Percentiles rank a stretch among this genome's conserved stretches.
Conservation (phyloP, 2,888 invertebrate species). For the Subacronicta megacephala region DNA sequence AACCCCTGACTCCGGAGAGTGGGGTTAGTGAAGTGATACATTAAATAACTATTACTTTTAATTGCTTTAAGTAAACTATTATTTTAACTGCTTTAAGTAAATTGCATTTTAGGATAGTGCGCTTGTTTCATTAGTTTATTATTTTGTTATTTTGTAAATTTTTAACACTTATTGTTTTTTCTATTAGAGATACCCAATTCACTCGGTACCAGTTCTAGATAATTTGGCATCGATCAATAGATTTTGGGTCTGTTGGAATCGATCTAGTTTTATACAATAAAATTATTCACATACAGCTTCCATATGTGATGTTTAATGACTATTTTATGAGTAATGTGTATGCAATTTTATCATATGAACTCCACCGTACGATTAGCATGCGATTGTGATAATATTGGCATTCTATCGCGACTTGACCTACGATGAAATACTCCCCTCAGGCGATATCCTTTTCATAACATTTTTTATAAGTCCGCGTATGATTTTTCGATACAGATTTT, state of each 20-base stretch:
- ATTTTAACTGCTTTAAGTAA: slow-evolving; percentile 81
- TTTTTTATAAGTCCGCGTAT: slow-evolving; percentile 11
- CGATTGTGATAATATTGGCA: slow-evolving; percentile 44
- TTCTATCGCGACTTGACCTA: slow-evolving; percentile 18
- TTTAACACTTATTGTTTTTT: slow-evolving; percentile 77
- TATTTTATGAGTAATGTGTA: slow-evolving; percentile 64
- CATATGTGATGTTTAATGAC: slow-evolving; percentile 62
- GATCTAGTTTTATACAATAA: slow-evolving; percentile 62
- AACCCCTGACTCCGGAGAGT: slow-evolving; percentile 62
- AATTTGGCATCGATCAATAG: slow-evolving; percentile 70
- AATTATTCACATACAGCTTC: slow-evolving; percentile 66
- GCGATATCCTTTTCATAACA: slow-evolving; percentile 8
- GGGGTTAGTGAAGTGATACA: slow-evolving; percentile 80
- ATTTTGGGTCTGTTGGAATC: slow-evolving; percentile 74
- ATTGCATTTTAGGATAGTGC: slow-evolving; percentile 80
- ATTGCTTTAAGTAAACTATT: slow-evolving; percentile 79
- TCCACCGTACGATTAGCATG: slow-evolving; percentile 53
- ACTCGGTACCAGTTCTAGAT: slow-evolving; percentile 74
- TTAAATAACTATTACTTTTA: slow-evolving; percentile 57
- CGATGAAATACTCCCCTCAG: slow-evolving; percentile 16
- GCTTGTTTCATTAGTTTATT: slow-evolving; percentile 81
- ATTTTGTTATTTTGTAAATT: slow-evolving; percentile 87
- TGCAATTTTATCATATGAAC: slow-evolving; percentile 63
- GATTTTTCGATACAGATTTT: slow-evolving; percentile 9
- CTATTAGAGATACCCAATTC: slow-evolving; percentile 78